phyloP scores from a whole-genome alignment of 2,797 vertebrate genomes.

The Pteronotus mesoamericanus region DNA sequence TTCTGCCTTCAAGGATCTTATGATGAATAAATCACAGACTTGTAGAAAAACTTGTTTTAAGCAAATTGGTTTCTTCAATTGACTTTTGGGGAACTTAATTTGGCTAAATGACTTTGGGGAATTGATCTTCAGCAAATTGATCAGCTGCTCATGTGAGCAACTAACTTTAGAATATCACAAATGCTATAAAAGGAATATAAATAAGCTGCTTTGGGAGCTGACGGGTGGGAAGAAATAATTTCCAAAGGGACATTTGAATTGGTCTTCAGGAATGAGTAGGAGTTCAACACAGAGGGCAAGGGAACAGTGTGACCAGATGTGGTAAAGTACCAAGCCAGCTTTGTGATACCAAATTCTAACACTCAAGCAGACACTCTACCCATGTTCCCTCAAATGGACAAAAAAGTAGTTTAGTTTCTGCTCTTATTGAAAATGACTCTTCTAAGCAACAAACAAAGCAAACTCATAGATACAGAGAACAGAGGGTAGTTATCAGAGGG shows the following conservation, averaged over 20 bases:
- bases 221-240: neutral
- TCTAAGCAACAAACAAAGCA: neutral
- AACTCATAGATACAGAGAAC: neutral
- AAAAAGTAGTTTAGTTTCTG: neutral
- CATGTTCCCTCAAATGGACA: neutral
- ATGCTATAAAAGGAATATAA: conserved; percentile 17
- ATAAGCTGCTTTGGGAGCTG: neutral
- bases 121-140: conserved; percentile 57
- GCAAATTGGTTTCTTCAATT: conserved; percentile 62
- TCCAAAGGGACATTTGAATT: neutral
- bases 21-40: conserved; percentile 62
- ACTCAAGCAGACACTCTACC: neutral
- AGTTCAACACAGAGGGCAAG: neutral
- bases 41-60: conserved; percentile 59
- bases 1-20: conserved; percentile 34
- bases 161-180: conserved; percentile 42
- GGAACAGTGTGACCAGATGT: neutral
- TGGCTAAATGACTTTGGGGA: conserved; percentile 63
- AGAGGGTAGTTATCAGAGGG: neutral
- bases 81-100: conserved; percentile 69
- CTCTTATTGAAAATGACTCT: neutral
- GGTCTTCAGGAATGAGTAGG: conserved; percentile 32
- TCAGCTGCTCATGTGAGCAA: conserved; percentile 49
- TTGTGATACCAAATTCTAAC: neutral
- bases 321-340: neutral